Percentiles rank a stretch among this genome's conserved stretches.
phyloP scores from a whole-genome alignment of 2,797 vertebrate species.

The Catamblyrhynchus diadema region DNA sequence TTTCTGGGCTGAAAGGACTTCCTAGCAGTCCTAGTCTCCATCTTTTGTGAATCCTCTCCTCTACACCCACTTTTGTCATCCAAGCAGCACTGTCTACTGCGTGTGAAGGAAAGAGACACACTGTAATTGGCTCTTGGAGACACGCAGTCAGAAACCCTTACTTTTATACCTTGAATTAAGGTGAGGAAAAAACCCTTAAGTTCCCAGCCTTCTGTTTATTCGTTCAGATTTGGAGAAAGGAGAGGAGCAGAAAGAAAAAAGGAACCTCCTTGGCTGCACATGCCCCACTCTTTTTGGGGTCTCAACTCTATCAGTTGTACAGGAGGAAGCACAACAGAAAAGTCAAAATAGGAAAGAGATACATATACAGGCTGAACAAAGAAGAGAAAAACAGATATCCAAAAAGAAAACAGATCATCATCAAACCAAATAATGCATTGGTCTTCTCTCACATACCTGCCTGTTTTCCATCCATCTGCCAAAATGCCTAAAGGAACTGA shows the following conservation, averaged over 20 bases:
- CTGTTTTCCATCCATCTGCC: background rate
- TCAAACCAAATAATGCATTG: background rate
- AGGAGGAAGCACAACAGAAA: background rate
- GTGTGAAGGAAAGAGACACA: background rate
- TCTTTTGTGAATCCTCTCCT: background rate
- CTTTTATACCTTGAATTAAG: background rate
- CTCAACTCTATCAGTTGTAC: background rate
- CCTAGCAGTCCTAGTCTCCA: too few relatives aligned
- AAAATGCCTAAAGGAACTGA: background rate
- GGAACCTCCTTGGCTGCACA: background rate
- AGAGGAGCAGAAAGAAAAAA: background rate
- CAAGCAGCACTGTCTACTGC: background rate
- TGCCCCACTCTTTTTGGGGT: background rate
- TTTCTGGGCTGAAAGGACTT: background rate
- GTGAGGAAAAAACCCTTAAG: background rate
- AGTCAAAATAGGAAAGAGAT: background rate
- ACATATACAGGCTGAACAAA: background rate
- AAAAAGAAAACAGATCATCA: background rate
- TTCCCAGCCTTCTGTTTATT: background rate
- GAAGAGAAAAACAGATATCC: background rate
- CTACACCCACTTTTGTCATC: background rate
- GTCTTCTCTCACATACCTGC: background rate
- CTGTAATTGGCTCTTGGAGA: background rate
- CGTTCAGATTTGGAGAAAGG: background rate
- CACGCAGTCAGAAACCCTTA: background rate